Evolutionary conservation across 2,797 vertebrate genomes (phyloP).

Genomic region (Pangasius djambal): DNA sequence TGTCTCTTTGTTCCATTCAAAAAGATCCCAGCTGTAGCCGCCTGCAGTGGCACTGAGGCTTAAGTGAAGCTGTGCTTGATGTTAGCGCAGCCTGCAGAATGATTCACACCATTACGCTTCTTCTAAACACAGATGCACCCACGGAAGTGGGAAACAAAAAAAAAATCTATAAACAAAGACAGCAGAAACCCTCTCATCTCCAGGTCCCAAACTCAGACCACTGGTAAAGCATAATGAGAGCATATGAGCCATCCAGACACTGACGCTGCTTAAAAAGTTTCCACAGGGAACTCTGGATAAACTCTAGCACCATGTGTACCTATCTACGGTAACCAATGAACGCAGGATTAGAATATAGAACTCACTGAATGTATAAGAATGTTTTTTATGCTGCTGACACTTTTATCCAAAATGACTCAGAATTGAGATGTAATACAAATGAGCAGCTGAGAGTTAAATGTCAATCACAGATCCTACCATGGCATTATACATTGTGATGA

Average conservation of each 20-base stretch:
- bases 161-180: conserved; percentile 33
- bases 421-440: background rate
- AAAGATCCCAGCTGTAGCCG: conserved; percentile 64
- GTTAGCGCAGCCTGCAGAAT: conserved; percentile 10
- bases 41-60: conserved; percentile 55
- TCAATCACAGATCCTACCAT: background rate
- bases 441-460: background rate
- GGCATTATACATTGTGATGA: background rate
- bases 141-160: conserved; percentile 23
- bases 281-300: conserved; percentile 31
- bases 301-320: conserved; percentile 3
- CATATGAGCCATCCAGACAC: conserved; percentile 11
- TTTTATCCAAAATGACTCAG: background rate
- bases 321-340: background rate
- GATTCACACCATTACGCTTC: conserved; percentile 11
- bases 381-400: too few relatives aligned
- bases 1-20: conserved; percentile 11
- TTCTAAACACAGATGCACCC: conserved; percentile 33
- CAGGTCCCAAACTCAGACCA: conserved; percentile 3
- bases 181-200: conserved; percentile 15
- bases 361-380: background rate
- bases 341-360: background rate
- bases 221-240: background rate
- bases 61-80: conserved; percentile 52
- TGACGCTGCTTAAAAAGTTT: conserved; percentile 16